Conservation (phyloP, 92 coral and sea anemone species). For the Phenganax subtilis region DNA sequence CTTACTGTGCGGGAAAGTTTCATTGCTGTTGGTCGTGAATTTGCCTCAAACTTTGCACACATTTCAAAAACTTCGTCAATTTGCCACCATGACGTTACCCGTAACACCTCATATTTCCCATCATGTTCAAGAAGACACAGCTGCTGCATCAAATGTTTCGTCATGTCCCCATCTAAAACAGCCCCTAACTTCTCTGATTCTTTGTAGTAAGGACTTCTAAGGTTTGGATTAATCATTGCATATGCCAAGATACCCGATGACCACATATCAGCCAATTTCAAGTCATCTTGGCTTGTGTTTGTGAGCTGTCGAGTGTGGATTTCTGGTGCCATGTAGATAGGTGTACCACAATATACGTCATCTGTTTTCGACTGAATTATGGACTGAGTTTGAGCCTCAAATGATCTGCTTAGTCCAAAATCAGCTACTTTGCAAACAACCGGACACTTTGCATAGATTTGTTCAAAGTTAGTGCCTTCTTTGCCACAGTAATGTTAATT, state of each 20-base stretch:
- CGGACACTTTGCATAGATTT: neutral
- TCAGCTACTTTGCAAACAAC: slow-evolving; percentile 12
- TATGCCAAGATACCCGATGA: neutral
- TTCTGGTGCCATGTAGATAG: slow-evolving; percentile 8
- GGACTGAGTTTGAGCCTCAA: neutral
- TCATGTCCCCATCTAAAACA: neutral
- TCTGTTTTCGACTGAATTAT: neutral
- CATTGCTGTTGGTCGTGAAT: neutral
- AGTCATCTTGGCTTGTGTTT: neutral
- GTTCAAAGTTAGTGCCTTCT: neutral
- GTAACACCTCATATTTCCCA: neutral
- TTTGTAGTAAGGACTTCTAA: neutral
- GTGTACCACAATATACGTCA: neutral
- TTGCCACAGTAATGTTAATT: neutral
- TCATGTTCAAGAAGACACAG: neutral
- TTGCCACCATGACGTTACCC: slow-evolving; percentile 5
- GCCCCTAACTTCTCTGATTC: neutral
- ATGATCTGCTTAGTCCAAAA: slow-evolving; percentile 9
- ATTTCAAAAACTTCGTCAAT: neutral
- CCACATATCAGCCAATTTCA: slow-evolving; percentile 11
- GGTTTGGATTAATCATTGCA: neutral
- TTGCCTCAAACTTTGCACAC: slow-evolving; percentile 5
- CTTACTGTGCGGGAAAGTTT: neutral
- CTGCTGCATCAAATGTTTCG: neutral
- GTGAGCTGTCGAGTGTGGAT: neutral